Conservation (phyloP, 2,113 vertebrate species). For the Tautogolabrus adspersus region DNA sequence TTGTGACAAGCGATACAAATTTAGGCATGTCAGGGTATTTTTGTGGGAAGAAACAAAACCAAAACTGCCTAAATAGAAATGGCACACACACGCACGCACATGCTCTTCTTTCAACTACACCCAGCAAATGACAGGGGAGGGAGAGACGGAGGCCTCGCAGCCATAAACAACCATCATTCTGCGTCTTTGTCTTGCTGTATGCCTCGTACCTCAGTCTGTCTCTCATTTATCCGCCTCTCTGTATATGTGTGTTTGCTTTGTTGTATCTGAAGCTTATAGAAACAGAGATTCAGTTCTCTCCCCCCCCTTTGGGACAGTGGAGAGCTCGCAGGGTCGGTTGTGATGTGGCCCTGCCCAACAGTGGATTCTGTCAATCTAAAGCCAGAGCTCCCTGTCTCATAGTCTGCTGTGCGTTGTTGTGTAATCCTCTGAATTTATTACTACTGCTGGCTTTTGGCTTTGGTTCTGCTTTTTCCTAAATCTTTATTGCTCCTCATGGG, state of each 20-base stretch:
- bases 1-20: constrained; percentile 27
- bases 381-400: constrained; percentile 19
- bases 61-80: constrained; percentile 65
- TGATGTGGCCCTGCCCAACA: constrained; percentile 52
- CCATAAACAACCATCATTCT: constrained; percentile 69
- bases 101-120: constrained; percentile 61
- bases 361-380: constrained; percentile 45
- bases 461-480: background rate
- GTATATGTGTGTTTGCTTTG: constrained; percentile 31
- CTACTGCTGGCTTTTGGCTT: constrained; percentile 20
- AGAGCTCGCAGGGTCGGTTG: background rate
- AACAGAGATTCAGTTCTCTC: constrained; percentile 1
- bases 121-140: constrained; percentile 78
- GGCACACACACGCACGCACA: constrained; percentile 17
- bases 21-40: constrained; percentile 51
- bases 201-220: constrained; percentile 41
- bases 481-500: constrained; percentile 26
- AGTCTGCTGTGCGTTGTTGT: constrained; percentile 31
- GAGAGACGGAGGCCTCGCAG: constrained; percentile 39
- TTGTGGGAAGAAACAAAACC: constrained; percentile 38
- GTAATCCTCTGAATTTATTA: constrained; percentile 11
- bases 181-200: constrained; percentile 53
- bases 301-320: constrained; percentile 16
- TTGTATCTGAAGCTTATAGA: constrained; percentile 33
- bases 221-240: constrained; percentile 44